These are phyloP conservation scores for Lasioglossum leucozonium DNA, from an alignment of 2,888 invertebrate species.

Conservation along the genomic window DNA sequence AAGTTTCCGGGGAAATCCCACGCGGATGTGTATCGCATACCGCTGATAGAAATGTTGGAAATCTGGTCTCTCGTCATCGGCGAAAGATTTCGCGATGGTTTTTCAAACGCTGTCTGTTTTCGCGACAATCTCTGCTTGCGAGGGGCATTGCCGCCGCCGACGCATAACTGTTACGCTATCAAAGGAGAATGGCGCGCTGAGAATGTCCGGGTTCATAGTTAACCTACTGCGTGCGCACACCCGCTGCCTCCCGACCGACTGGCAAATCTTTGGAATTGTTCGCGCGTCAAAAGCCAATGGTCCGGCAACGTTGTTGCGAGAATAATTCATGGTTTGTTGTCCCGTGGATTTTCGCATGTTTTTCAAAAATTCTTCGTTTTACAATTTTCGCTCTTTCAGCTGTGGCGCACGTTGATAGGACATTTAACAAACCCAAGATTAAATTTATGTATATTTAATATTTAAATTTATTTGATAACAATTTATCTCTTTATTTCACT, in stretches of 20 bases:
- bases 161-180: conserved; percentile 70
- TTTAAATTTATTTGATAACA: neutral
- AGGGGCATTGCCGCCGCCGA: conserved; percentile 57
- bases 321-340: conserved; percentile 42
- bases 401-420: neutral
- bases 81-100: conserved; percentile 22
- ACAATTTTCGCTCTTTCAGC: neutral
- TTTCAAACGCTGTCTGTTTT: conserved; percentile 18
- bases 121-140: conserved; percentile 50
- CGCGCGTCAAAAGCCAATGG: conserved; percentile 66
- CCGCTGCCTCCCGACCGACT: conserved; percentile 22
- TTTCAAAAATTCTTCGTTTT: neutral
- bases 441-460: no score
- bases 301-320: conserved; percentile 36
- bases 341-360: conserved; percentile 5
- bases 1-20: conserved; percentile 32
- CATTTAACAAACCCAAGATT: neutral
- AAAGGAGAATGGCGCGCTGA: conserved; percentile 70
- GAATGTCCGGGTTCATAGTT: conserved; percentile 72
- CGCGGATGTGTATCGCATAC: conserved; percentile 23
- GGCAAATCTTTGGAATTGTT: conserved; percentile 71
- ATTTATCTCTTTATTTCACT: neutral
- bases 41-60: neutral
- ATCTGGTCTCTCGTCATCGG: neutral
- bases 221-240: conserved; percentile 67